phyloP scores from a whole-genome alignment of 2,113 vertebrate species.

The Abramis brama region DNA sequence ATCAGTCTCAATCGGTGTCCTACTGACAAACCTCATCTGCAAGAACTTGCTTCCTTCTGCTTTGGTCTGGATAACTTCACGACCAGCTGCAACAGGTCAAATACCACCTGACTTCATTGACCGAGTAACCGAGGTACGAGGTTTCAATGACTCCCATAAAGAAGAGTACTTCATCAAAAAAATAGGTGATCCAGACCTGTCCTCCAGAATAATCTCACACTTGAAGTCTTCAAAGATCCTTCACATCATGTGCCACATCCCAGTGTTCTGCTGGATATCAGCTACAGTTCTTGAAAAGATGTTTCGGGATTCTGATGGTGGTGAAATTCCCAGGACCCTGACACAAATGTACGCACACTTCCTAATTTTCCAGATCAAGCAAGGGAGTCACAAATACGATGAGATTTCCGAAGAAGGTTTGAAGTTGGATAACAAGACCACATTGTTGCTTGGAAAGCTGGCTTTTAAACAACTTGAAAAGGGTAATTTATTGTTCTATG shows the following conservation, averaged over 20 bases:
- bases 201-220: constrained; percentile 52
- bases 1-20: constrained; percentile 13
- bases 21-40: constrained; percentile 60
- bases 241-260: constrained; percentile 52
- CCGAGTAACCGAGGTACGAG: constrained; percentile 41
- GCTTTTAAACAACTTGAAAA: constrained; percentile 31
- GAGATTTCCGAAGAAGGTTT: constrained; percentile 23
- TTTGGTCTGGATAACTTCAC: constrained; percentile 61
- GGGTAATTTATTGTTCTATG: constrained; percentile 42
- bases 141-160: constrained; percentile 61
- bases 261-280: constrained; percentile 57
- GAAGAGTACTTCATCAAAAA: constrained; percentile 47
- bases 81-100: constrained; percentile 5
- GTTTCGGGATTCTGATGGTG: not conserved
- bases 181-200: constrained; percentile 39
- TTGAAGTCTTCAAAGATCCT: constrained; percentile 52
- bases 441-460: constrained; percentile 50
- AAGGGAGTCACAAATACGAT: constrained; percentile 46
- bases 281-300: constrained; percentile 55
- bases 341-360: constrained; percentile 33
- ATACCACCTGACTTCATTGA: constrained; percentile 50
- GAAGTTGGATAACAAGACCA: not conserved
- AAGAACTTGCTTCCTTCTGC: constrained; percentile 55
- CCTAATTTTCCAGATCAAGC: constrained; percentile 6
- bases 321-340: constrained; percentile 33